A percentile compares a stretch with the other conserved stretches of the same genome.
phyloP scores from a whole-genome alignment of 2,888 invertebrate species.

The Seira sanloemensis region DNA sequence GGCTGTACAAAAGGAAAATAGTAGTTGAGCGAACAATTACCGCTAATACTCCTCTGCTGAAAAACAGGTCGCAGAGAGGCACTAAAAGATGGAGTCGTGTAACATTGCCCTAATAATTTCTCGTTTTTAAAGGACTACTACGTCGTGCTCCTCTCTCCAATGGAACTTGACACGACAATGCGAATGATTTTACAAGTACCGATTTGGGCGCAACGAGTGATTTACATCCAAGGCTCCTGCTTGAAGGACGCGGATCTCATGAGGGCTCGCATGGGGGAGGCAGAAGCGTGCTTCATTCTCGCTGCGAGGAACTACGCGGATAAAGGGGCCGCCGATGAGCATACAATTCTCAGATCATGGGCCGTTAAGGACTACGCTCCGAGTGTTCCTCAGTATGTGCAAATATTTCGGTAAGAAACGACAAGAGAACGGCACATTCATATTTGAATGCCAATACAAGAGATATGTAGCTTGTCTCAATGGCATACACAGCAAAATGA shows the following conservation, averaged over 20 bases:
- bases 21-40: neutral
- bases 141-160: conserved; percentile 96
- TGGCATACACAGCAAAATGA: no score
- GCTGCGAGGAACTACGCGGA: conserved; percentile 97
- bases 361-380: conserved; percentile 89
- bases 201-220: conserved; percentile 90
- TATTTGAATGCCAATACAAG: no score
- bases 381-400: conserved; percentile 91
- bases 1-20: neutral
- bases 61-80: neutral
- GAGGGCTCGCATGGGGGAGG: conserved; percentile 96
- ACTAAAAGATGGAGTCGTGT: neutral
- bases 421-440: neutral
- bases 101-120: neutral
- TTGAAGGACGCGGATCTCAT: conserved; percentile 96
- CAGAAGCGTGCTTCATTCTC: conserved; percentile 97
- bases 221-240: conserved; percentile 97
- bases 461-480: no score
- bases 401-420: conserved; percentile 87
- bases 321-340: conserved; percentile 94
- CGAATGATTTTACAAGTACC: conserved; percentile 94
- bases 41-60: neutral
- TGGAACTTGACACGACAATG: conserved; percentile 98
- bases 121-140: conserved; percentile 83
- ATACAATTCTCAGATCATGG: conserved; percentile 80